phyloP scores from a whole-genome alignment of 1,140 invertebrate species.

The Ceratoteleas bidentatus region DNA sequence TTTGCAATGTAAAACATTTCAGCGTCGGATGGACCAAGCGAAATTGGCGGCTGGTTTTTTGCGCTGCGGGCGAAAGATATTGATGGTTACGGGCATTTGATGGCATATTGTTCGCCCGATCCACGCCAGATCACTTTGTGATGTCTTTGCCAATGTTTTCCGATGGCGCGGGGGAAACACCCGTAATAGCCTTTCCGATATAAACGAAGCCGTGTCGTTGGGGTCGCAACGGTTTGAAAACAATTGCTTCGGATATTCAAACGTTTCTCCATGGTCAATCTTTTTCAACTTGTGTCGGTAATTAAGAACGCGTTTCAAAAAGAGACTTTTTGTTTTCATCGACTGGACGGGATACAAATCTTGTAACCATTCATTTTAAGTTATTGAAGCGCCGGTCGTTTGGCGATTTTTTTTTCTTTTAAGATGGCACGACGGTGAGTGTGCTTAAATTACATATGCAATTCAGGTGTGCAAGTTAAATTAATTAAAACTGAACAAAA shows the following conservation, averaged over 20 bases:
- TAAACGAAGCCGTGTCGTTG: constrained; percentile 37
- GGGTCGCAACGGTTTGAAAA: constrained; percentile 69
- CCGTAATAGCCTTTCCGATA: constrained; percentile 67
- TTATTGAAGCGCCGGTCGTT: neutral
- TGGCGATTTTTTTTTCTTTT: constrained; percentile 12
- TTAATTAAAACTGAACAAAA: constrained; percentile 64
- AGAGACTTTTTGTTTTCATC: neutral
- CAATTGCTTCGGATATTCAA: constrained; percentile 49
- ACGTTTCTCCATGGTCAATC: constrained; percentile 6
- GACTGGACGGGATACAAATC: neutral
- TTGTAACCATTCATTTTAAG: no score
- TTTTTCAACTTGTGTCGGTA: neutral
- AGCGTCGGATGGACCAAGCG: no score
- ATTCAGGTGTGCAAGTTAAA: constrained; percentile 48
- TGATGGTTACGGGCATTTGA: constrained; percentile 82
- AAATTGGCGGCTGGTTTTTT: constrained; percentile 61
- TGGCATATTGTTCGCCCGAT: constrained; percentile 80
- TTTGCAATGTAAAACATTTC: no score
- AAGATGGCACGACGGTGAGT: constrained; percentile 3
- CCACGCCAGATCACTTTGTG: constrained; percentile 77
- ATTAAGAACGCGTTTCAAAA: no score
- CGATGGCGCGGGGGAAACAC: constrained; percentile 70
- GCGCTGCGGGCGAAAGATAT: constrained; percentile 72
- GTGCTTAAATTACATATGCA: constrained; percentile 17
- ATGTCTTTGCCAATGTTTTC: constrained; percentile 79